Base-by-base conservation (phyloP, 2,797 vertebrate genomes). In the Squalus acanthias region DNA sequence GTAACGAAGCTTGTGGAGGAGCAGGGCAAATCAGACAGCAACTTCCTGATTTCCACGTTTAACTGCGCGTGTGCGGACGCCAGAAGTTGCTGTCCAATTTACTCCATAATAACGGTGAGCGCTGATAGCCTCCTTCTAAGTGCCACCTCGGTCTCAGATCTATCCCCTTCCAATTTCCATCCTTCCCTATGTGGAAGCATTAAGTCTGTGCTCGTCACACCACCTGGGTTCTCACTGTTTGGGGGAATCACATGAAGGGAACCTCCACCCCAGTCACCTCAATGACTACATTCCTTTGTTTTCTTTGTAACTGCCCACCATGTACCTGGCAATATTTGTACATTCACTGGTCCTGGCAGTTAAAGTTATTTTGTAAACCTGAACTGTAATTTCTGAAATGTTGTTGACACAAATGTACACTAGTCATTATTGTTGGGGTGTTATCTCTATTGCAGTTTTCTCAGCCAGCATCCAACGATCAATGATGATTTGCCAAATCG, bases 401-500 rank as follows among this genome's bases (percentile, higher is more conserved):
- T 87, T 67, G 70, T 26, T n/a, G 46, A 69, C 76, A 13, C n/a
- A 0, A 69, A 20, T 33, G 13, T n/a, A 69, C n/a, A 69, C 13
- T 22, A 69, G 2, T 33, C 2, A 46, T 50, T 53, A 46, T 74
- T 65, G n/a, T 6, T 53, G 88, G 46, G 70, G 15, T 96, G 29
- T 53, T n/a, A 46, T 69, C 65, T 69, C 12, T 89, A 96, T 65
- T 96, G 29, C 96, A 98, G 98, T 39, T 96, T 79, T 29, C 97
- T 97, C 57, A 1, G 97, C 39, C 98, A 96, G n/a, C 98, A 98
- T 79, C 97, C 98, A 0, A 26, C 98, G 29, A 63, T 99, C 96
- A 99, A 98, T 0, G 98, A 99, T 0, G 97, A 98, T 26, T 98
- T 99, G 0, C 98, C 98, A 0, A 97, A 97, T 76, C 97, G 97